Evolutionary conservation across 2,113 vertebrate species (phyloP), one percentile per base, ranked within the genome.

Genomic region (Coracopsis vasa): DNA sequence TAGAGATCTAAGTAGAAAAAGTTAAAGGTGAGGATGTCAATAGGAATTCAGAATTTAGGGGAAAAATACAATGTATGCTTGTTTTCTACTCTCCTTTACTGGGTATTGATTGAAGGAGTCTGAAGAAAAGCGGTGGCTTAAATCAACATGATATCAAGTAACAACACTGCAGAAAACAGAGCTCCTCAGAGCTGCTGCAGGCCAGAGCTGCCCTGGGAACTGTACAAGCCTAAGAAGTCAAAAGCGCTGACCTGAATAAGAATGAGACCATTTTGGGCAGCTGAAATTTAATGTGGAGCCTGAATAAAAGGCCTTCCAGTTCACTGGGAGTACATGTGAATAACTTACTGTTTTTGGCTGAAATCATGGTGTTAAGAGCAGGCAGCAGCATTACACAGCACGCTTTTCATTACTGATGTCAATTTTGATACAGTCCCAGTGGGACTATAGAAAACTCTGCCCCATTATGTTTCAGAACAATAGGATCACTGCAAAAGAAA

Each of bases 381-480:
- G 94, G 94, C 89, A 95, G 92, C 87, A 66, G 75, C 89, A 88
- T 96, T 94, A 92, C 65, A 83, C 94, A 97, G 92, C 88, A 72
- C 41, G 69, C 96, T 97, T 96, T 97, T 97, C 98, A 98, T 97
- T 96, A 97, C 97, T 97, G 96, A 97, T 97, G 96, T 95, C 96
- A 97, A 97, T 98, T 97, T 98, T 97, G 97, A 94, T 96, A 95
- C 94, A 58, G 85, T 90, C 95, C 97, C 97, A 97, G 15, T 79
- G 97, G 97, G 97, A 97, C 86, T 92, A 95, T 86, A 96, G 96
- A 96, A 95, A 97, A 93, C 94, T 78, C 96, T 98, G 97, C 79
- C 89, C 97, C 90, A 97, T 98, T 98, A 97, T 97, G 94, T 93
- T 95, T 87, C 56, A 96, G 96, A 98, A 98, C 98, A 98, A 98